Evolutionary conservation across 2,888 invertebrate species (phyloP).

Genomic region (Drosophila hamatofila): DNA sequence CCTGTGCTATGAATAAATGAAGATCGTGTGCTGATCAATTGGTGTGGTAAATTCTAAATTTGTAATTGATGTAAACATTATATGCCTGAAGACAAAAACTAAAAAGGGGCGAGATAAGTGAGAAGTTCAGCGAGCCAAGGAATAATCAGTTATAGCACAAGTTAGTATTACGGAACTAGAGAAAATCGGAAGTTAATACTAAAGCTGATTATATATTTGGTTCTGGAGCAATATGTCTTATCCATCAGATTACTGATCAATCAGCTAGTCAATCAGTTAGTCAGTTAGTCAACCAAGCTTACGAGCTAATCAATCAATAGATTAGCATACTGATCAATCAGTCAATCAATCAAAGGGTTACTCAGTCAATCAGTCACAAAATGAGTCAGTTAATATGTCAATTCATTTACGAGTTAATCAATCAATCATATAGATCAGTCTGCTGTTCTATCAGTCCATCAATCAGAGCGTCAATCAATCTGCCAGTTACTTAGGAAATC

Average conservation of each 20-base stretch:
- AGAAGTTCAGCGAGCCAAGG: not conserved
- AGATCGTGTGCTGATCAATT: conserved; percentile 34
- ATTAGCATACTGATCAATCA: not conserved
- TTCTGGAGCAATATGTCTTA: not conserved
- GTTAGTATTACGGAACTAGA: not conserved
- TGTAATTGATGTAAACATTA: conserved; percentile 18
- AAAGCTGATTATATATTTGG: fast-evolving
- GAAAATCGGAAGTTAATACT: not conserved
- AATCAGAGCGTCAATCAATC: not conserved
- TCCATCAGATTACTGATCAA: no score
- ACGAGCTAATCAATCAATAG: no score
- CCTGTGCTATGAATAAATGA: conserved; percentile 1
- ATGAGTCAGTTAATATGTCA: no score
- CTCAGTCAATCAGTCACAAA: not conserved
- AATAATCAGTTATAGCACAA: not conserved
- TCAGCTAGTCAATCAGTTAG: not conserved
- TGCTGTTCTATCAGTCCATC: not conserved
- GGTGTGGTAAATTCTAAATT: conserved; percentile 13
- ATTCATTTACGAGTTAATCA: not conserved
- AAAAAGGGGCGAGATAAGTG: no score
- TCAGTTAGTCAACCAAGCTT: not conserved
- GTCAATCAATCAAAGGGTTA: not conserved
- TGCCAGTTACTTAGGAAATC: no score
- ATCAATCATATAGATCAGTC: not conserved
- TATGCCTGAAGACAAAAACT: no score